Base-by-base conservation (phyloP, 2,797 vertebrate species). In the Phaenicophaeus curvirostris region DNA sequence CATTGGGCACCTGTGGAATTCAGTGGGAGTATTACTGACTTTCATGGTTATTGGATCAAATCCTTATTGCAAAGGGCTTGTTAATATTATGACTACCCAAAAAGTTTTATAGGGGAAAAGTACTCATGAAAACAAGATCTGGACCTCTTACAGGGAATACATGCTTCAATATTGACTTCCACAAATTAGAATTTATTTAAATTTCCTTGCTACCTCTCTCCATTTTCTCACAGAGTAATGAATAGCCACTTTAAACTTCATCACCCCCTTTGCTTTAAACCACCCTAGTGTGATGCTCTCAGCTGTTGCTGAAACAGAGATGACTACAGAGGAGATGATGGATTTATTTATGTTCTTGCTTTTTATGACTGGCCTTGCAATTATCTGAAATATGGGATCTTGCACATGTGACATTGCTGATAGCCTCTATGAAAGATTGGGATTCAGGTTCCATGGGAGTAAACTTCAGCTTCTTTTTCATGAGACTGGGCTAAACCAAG, bases 321-420 rank as follows among this genome's bases (percentile, higher is more conserved):
- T 72, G 39, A 37, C 48, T 80, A n/a, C 14, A 80, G 31, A 74
- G 28, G 33, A 85, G 31, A 74, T 37, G 74, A 48, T 54, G 23
- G 41, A 85, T 95, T 85, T 75, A 35, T 67, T 96, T 95, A 86
- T 82, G 66, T 67, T 23, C 67, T 85, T 87, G 79, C 10, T 74
- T 95, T 89, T 75, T 63, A 53, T 92, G 65, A 44, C 50, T 74
- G 15, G 51, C 57, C 23, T 86, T 91, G 30, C 21, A 87, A 16
- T 81, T 85, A 63, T 89, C 39, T 78, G 85, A 71, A 87, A 53
- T 65, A 37, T 63, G 18, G 57, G 23, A 20, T 95, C 81, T 61
- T 79, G 25, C 69, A 48, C 44, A 62, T 68, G 51, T 71, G 31
- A 35, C 39, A 19, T 46, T 67, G 51, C 28, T 81, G 66, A 53